Evolutionary conservation across 2,797 vertebrate species (phyloP).

Genomic region (Nyctalus aviator): DNA sequence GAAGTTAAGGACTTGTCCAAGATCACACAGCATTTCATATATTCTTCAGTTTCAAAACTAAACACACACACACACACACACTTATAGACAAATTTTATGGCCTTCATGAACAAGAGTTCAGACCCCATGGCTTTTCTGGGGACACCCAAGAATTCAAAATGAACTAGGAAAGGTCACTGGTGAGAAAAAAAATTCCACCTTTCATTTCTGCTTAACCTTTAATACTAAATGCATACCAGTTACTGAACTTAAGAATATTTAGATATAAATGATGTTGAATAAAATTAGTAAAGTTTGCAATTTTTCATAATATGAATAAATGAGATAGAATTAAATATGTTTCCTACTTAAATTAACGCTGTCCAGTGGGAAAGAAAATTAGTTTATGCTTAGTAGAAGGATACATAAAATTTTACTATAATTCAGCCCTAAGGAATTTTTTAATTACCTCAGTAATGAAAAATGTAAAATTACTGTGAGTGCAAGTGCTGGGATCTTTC

Average conservation of each 20-base stretch:
- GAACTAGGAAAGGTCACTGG: slow-evolving; percentile 9
- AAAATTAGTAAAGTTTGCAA: slow-evolving; percentile 73
- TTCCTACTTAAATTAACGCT: slow-evolving; percentile 82
- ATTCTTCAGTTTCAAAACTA: neutral
- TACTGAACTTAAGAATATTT: slow-evolving; percentile 64
- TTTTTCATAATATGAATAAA: slow-evolving; percentile 79
- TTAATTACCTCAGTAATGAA: slow-evolving; percentile 85
- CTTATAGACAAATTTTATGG: neutral
- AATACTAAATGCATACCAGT: neutral
- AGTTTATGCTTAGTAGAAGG: slow-evolving; percentile 79
- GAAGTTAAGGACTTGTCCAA: neutral
- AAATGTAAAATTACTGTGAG: slow-evolving; percentile 84
- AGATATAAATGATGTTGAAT: slow-evolving; percentile 71
- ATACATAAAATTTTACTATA: slow-evolving; percentile 84
- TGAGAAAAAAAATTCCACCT: slow-evolving; percentile 35
- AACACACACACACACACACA: neutral
- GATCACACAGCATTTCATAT: neutral
- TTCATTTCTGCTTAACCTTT: slow-evolving; percentile 38
- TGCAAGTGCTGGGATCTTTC: slow-evolving; percentile 73
- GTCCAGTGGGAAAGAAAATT: slow-evolving; percentile 83
- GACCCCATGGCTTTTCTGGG: neutral
- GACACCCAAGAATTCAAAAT: neutral
- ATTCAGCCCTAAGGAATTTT: slow-evolving; percentile 84
- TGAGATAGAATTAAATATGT: slow-evolving; percentile 82
- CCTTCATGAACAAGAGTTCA: neutral